Base-by-base conservation (phyloP, 2,113 vertebrate species). In the Condylura cristata region DNA sequence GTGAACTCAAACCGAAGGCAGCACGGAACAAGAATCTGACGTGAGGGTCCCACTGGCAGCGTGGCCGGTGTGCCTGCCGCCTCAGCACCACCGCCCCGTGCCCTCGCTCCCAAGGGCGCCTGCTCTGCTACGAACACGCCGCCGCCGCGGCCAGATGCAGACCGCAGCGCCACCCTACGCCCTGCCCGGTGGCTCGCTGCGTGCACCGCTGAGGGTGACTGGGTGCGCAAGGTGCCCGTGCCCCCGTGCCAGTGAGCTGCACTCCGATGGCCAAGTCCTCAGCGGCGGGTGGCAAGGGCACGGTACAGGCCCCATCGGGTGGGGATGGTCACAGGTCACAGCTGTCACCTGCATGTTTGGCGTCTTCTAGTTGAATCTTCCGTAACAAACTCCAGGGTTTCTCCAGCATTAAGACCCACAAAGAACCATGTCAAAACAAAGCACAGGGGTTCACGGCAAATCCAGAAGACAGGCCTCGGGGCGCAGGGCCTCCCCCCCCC, bases 221-320 rank as follows among this genome's bases (percentile, higher is more conserved):
- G n/a, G n/a, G n/a, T n/a, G n/a, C n/a, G n/a, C n/a, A n/a, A n/a
- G n/a, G n/a, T n/a, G n/a, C n/a, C n/a, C n/a, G n/a, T n/a, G n/a
- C n/a, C n/a, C n/a, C n/a, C n/a, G n/a, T n/a, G n/a, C n/a, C n/a
- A n/a, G n/a, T n/a, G n/a, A n/a, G n/a, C n/a, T n/a, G n/a, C n/a
- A n/a, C n/a, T n/a, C n/a, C n/a, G n/a, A n/a, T n/a, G n/a, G n/a
- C n/a, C n/a, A n/a, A n/a, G n/a, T n/a, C n/a, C n/a, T n/a, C n/a
- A n/a, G n/a, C n/a, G n/a, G n/a, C n/a, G n/a, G n/a, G n/a, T n/a
- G n/a, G n/a, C n/a, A n/a, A n/a, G n/a, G n/a, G n/a, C n/a, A n/a
- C n/a, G n/a, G n/a, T 48, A 20, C 1, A 26, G 12, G 2, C 8
- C 37, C 9, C 5, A 3, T 0, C 9, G 4, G 39, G 34, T 4